Evolutionary conservation across 2,797 vertebrate genomes (phyloP).

Genomic region (Poliocrania exsul): DNA sequence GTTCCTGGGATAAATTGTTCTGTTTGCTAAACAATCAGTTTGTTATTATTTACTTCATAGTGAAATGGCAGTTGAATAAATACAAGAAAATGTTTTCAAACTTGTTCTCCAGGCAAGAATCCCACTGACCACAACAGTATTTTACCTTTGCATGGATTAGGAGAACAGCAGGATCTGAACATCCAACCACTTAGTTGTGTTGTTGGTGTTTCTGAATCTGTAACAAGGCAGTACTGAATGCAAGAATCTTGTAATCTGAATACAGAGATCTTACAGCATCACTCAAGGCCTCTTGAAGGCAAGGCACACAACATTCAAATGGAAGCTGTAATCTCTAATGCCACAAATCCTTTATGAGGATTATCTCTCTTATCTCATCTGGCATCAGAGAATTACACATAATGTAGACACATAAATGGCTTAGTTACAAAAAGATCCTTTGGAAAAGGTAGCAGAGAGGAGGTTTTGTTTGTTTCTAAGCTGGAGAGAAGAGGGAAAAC

Average conservation of each 20-base stretch:
- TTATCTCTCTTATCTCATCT: constrained; percentile 63
- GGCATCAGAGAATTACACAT: constrained; percentile 57
- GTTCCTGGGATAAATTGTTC: background rate
- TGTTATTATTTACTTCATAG: background rate
- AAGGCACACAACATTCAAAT: background rate
- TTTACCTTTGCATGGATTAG: background rate
- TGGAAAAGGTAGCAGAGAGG: background rate
- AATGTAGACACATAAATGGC: constrained; percentile 54
- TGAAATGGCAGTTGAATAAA: background rate
- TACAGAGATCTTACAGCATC: constrained; percentile 5
- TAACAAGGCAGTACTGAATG: background rate
- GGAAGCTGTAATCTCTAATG: constrained; percentile 38
- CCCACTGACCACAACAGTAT: background rate
- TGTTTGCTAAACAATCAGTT: background rate
- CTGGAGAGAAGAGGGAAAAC: background rate
- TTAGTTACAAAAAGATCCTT: constrained; percentile 16
- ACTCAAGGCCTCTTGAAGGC: constrained; percentile 41
- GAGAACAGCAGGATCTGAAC: constrained; percentile 10
- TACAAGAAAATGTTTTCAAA: background rate
- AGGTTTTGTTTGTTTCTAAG: constrained; percentile 1
- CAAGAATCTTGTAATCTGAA: constrained; percentile 3
- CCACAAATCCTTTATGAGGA: constrained; percentile 60
- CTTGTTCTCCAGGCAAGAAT: background rate
- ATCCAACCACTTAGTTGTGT: background rate
- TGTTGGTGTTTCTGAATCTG: background rate